A percentile compares a stretch with the other conserved stretches of the same genome.
Evolutionary conservation across 2,888 invertebrate species (phyloP).

Genomic region (Panzeria rudis): DNA sequence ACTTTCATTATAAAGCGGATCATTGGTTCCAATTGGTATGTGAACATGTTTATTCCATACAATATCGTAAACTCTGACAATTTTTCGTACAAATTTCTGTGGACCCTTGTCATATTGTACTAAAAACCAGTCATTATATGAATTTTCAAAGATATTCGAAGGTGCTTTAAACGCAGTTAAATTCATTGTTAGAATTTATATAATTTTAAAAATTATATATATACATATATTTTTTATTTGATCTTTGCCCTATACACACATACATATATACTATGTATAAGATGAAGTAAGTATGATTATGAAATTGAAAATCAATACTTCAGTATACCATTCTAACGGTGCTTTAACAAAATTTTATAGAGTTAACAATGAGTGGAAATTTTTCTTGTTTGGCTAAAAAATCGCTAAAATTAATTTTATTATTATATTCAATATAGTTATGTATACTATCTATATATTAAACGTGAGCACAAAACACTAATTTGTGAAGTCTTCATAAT

Average conservation of each 20-base stretch:
- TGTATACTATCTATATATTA: no score
- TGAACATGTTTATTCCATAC: constrained; percentile 24
- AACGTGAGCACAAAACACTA: no score
- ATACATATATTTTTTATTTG: not conserved
- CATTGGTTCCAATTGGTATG: not conserved
- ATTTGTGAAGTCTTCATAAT: no score
- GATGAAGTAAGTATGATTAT: not conserved
- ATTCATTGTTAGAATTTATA: not conserved
- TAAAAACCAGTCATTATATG: constrained; percentile 39
- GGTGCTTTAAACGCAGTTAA: not conserved
- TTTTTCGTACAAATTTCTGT: constrained; percentile 35
- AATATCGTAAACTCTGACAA: constrained; percentile 26
- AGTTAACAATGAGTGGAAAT: no score
- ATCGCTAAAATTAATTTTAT: no score
- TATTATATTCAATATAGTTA: no score
- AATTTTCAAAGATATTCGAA: not conserved
- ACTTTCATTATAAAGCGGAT: constrained; percentile 3
- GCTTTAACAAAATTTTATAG: no score
- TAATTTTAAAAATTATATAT: not conserved
- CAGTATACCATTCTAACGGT: not conserved
- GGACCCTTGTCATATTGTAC: constrained; percentile 49
- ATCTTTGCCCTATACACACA: not conserved
- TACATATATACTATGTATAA: no score
- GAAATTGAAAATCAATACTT: not conserved
- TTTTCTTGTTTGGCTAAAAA: no score